These are phyloP conservation scores for Abramis brama DNA, from an alignment of 2,113 vertebrate species.

Conservation along the genomic window DNA sequence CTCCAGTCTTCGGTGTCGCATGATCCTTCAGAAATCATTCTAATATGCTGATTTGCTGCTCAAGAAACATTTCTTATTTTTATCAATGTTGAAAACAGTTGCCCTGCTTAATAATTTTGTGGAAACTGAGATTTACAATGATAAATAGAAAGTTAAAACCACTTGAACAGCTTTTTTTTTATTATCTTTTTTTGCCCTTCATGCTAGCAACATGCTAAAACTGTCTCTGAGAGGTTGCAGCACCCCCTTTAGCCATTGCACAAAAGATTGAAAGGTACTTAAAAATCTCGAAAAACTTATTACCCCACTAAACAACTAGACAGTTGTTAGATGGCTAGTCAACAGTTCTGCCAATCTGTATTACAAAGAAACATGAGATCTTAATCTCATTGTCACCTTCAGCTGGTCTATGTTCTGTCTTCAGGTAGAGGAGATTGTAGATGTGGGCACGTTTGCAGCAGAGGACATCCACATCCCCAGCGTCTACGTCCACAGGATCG, in stretches of 20 bases:
- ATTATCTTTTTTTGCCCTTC: neutral
- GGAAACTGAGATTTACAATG: no score
- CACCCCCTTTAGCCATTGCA: neutral
- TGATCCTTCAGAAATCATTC: neutral
- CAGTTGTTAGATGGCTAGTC: neutral
- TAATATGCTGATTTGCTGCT: neutral
- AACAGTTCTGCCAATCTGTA: neutral
- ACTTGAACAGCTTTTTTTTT: no score
- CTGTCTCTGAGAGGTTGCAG: neutral
- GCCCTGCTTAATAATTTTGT: no score
- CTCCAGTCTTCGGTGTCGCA: neutral
- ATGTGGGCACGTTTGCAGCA: slow-evolving; percentile 87
- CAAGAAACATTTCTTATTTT: neutral
- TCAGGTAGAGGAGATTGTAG: slow-evolving; percentile 98
- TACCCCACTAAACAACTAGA: neutral
- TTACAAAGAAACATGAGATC: neutral
- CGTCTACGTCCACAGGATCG: slow-evolving; percentile 92
- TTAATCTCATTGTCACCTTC: neutral
- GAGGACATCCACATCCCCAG: slow-evolving; percentile 97
- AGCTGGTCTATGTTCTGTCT: slow-evolving; percentile 42
- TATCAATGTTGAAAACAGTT: no score
- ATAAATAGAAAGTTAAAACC: no score
- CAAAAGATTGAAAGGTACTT: neutral
- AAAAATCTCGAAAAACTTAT: neutral
- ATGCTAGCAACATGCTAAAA: neutral